phyloP scores from a whole-genome alignment of 2,888 invertebrate genomes.

The Acanthosepion lycidas region DNA sequence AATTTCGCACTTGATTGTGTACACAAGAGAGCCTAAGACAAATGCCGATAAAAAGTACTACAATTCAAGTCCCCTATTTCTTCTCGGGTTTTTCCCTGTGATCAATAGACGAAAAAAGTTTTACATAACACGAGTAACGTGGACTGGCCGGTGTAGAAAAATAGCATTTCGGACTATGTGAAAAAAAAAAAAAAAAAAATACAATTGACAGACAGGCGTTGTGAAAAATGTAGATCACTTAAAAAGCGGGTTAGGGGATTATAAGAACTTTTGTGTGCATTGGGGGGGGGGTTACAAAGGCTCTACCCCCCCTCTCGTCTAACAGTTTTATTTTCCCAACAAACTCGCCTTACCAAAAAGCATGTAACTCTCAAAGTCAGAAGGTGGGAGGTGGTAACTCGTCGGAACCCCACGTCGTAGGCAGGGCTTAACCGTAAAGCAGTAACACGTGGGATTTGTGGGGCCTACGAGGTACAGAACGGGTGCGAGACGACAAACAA shows the following conservation, averaged over 20 bases:
- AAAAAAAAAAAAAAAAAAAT: neutral
- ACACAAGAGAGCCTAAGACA: too few species aligned
- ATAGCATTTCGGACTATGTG: neutral
- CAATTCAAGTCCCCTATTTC: too few species aligned
- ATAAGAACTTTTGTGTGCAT: too few species aligned
- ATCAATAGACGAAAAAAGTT: neutral
- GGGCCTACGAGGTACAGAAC: neutral
- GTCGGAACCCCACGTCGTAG: neutral
- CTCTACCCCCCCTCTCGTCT: neutral
- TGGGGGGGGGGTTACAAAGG: neutral
- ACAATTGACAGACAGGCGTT: neutral
- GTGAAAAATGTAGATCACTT: conserved; percentile 2
- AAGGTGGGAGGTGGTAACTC: neutral
- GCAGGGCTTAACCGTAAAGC: neutral
- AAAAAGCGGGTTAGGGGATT: neutral
- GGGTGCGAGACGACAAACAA: neutral
- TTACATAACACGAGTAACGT: neutral
- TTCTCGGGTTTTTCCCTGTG: neutral
- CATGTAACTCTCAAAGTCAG: neutral
- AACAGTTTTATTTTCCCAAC: neutral
- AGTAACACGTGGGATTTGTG: neutral
- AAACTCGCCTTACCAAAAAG: neutral
- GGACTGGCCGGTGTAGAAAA: neutral
- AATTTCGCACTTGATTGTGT: too few species aligned
- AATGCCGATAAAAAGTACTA: too few species aligned